Percentiles rank a stretch among this genome's conserved stretches.
These are phyloP conservation scores for Plebejus argus DNA, from an alignment of 2,888 invertebrate genomes.

Conservation along the genomic window DNA sequence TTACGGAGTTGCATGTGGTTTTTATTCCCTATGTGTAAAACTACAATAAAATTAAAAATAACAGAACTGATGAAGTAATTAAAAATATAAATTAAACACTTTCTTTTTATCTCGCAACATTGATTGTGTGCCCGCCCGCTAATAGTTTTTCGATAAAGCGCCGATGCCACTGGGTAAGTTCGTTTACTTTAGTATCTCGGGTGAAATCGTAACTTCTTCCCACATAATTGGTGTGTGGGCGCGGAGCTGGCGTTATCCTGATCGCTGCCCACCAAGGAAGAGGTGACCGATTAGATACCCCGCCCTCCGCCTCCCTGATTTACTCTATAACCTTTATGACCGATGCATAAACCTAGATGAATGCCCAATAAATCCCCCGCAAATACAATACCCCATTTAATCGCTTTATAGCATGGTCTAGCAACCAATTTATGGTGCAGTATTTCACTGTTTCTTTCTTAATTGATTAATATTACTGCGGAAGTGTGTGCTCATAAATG, in stretches of 20 bases:
- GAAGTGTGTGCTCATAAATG: background rate
- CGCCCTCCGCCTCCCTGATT: constrained; percentile 51
- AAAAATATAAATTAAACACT: background rate
- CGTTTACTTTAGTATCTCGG: constrained; percentile 70
- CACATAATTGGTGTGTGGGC: constrained; percentile 80
- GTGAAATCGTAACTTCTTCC: constrained; percentile 76
- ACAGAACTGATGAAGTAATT: background rate
- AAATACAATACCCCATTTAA: constrained; percentile 15
- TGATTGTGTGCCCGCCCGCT: constrained; percentile 67
- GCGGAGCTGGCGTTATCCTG: constrained; percentile 72
- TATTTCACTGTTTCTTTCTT: constrained; percentile 3
- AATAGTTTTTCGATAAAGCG: constrained; percentile 70
- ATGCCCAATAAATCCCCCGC: background rate
- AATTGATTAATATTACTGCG: constrained; percentile 3
- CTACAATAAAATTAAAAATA: background rate
- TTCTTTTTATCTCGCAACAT: constrained; percentile 44
- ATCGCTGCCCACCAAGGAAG: constrained; percentile 76
- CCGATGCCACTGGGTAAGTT: constrained; percentile 44
- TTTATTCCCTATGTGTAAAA: background rate
- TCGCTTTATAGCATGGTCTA: constrained; percentile 15
- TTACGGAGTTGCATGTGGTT: background rate
- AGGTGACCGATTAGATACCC: constrained; percentile 73
- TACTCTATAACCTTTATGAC: constrained; percentile 33
- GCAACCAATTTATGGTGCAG: background rate
- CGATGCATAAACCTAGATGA: background rate